Evolutionary conservation across 1,140 invertebrate species (phyloP), one percentile per base, ranked within the genome.

Genomic region (Polyergus mexicanus): DNA sequence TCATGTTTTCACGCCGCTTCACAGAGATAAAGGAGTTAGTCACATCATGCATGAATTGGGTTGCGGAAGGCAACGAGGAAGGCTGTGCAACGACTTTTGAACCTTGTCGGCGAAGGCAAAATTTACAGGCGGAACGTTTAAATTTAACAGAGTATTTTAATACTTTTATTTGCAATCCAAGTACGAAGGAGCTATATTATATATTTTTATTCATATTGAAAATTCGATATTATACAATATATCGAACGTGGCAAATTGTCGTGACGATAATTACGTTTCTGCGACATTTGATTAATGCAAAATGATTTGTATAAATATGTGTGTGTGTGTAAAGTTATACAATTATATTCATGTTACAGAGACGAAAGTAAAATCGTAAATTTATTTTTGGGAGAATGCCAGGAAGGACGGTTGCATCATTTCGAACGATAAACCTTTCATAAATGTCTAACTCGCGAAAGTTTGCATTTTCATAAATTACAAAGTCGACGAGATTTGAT

Each of bases 1-100:
- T 56, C 38, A 75, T n/a, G 25, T 68, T 86, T 88, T 47, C 32
- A 54, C 47, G 13, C 22, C 44, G 41, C 60, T 63, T 77, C 32
- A 7, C 62, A 10, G n/a, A 68, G 76, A 78, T 66, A 68, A 78
- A 78, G 41, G 32, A 63, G n/a, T 51, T 41, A 44, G 51, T 68
- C 41, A 38, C 44, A 32, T 65, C 32, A 66, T n/a, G 19, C 28
- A 51, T 51, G n/a, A 68, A 66, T 54, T 7, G 44, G 35, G n/a
- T 68, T 51, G 25, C 60, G 60, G 13, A 63, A 63, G 28, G 11
- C 19, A n/a, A n/a, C n/a, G n/a, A n/a, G n/a, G n/a, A n/a, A n/a
- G n/a, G 56, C 13, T 11, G 11, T 1, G 16, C 38, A 44, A 11
- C 6, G 38, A 19, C 38, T 47, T 63, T 77, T 22, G 75, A 77